phyloP scores from a whole-genome alignment of 2,888 invertebrate species.

The Caenorhabditis sinica region DNA sequence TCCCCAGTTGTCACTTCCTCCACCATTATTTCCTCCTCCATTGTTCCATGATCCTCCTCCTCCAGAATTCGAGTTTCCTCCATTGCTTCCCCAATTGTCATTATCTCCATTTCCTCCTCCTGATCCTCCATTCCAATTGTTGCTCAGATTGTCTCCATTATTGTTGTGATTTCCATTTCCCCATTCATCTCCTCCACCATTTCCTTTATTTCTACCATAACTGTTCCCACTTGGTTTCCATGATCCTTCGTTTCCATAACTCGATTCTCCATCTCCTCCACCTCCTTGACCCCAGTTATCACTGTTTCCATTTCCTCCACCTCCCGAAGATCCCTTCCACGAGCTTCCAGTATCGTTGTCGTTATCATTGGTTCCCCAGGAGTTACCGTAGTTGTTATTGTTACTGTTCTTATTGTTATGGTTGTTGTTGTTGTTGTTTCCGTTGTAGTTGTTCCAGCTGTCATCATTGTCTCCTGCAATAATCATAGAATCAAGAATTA shows the following conservation, averaged over 20 bases:
- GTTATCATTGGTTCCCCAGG: slow-evolving; percentile 30
- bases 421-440: slow-evolving; percentile 26
- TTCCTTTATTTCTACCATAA: background rate
- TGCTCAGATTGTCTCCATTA: slow-evolving; percentile 41
- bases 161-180: slow-evolving; percentile 22
- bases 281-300: slow-evolving; percentile 17
- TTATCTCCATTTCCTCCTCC: slow-evolving; percentile 17
- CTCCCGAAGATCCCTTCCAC: slow-evolving; percentile 13
- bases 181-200: slow-evolving; percentile 35
- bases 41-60: slow-evolving; percentile 38
- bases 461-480: slow-evolving; percentile 48
- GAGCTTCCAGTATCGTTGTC: slow-evolving; percentile 25
- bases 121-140: slow-evolving; percentile 40
- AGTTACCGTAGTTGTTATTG: slow-evolving; percentile 32
- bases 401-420: slow-evolving; percentile 17
- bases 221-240: slow-evolving; percentile 3
- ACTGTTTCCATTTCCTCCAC: slow-evolving; percentile 7
- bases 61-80: slow-evolving; percentile 20
- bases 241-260: slow-evolving; percentile 2
- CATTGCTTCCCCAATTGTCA: slow-evolving; percentile 36
- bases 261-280: slow-evolving; percentile 27
- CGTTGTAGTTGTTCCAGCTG: slow-evolving; percentile 33
- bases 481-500: background rate
- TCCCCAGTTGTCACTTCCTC: slow-evolving; percentile 42
- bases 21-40: slow-evolving; percentile 21